Evolutionary conservation across 2,797 vertebrate species (phyloP), one percentile per base, ranked within the genome.

Genomic region (Craterocephalus amniculus): DNA sequence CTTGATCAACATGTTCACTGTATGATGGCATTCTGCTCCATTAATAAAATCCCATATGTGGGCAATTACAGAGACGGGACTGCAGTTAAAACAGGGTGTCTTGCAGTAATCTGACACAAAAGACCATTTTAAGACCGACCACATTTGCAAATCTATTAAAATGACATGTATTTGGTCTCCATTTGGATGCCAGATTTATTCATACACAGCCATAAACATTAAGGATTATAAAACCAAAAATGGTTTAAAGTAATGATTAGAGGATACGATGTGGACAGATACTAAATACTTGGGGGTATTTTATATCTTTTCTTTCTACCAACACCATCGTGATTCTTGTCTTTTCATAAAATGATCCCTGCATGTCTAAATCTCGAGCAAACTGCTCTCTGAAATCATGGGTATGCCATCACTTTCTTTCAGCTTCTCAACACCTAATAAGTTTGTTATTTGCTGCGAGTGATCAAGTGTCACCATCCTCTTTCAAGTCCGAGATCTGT

Each of bases 31-130:
- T 93, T 90, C 89, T 81, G 70, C 90, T 81, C 80, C 78, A 69
- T 92, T 94, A 94, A 93, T 93, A 93, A 93, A 92, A 92, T 92
- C 88, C 87, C 92, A 91, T 91, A 90, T 89, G 88, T 80, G 81
- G 83, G 83, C 81, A 90, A 91, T 94, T 94, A 92, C 80, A 87
- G 72, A 85, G 67, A 81, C 70, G 70, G 77, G 66, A 76, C 56
- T 81, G 87, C 78, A 63, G 78, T 83, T 89, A 84, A 84, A 85
- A 83, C 40, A 26, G 81, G 67, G 65, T 20, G 63, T 63, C 60
- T 62, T 72, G 72, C 80, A 83, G 67, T 78, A 89, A 87, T 85
- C 76, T 75, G 79, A 83, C 61, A 81, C 71, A 81, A 58, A 79
- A 54, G 51, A 66, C 51, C 63, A 68, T 85, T 84, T 84, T 72